Percentiles rank a stretch among this genome's conserved stretches.
Evolutionary conservation across 2,113 vertebrate genomes (phyloP).

Genomic region (Rhea pennata): DNA sequence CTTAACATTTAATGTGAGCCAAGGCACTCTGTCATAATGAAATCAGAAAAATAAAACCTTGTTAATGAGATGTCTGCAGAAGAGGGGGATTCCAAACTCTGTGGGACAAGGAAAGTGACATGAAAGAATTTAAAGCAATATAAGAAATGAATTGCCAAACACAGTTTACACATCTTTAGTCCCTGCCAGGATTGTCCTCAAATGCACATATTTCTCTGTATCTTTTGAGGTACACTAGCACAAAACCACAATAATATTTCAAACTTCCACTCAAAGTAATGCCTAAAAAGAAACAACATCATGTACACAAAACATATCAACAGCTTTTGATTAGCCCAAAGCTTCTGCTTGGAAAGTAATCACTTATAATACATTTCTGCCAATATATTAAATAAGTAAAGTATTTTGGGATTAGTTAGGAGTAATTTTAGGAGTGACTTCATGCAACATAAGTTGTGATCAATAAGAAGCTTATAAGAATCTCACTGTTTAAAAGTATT

Average conservation of each 20-base stretch:
- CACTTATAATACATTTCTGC: not conserved
- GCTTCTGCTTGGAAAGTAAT: not conserved
- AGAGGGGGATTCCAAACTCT: not conserved
- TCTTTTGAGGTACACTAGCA: not conserved
- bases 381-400: not conserved
- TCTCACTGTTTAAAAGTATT: not conserved
- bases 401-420: not conserved
- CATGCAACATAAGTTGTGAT: not conserved
- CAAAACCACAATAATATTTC: not conserved
- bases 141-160: not conserved
- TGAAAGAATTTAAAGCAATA: not conserved
- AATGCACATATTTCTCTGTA: not conserved
- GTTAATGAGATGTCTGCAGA: not conserved
- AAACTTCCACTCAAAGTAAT: not conserved
- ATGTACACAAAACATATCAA: not conserved
- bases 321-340: not conserved
- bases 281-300: not conserved
- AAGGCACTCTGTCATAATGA: not conserved
- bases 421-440: not conserved
- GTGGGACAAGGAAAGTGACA: not conserved
- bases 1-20: not conserved
- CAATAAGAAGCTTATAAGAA: not conserved
- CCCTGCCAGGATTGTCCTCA: not conserved
- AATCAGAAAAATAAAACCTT: not conserved
- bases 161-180: not conserved